Evolutionary conservation across 2,888 invertebrate genomes (phyloP).

Genomic region (Auanema freiburgensis): DNA sequence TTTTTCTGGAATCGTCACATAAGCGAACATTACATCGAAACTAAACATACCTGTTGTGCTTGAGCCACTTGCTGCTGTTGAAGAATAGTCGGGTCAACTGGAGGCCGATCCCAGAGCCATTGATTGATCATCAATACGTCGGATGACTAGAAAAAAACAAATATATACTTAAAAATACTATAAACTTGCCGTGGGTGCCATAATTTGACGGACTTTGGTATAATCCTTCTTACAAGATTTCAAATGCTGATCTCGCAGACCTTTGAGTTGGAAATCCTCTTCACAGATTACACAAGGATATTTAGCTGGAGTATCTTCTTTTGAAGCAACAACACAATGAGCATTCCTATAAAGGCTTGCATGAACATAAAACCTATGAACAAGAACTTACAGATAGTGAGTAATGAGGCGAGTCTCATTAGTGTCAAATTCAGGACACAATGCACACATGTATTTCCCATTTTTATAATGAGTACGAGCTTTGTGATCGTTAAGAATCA

Average conservation of each 20-base stretch:
- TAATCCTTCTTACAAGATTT: slow-evolving; percentile 57
- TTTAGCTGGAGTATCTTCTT: slow-evolving; percentile 50
- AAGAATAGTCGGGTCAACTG: slow-evolving; percentile 56
- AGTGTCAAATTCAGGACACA: slow-evolving; percentile 59
- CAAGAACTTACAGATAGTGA: slow-evolving; percentile 56
- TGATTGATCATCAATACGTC: slow-evolving; percentile 49
- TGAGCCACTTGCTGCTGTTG: slow-evolving; percentile 51
- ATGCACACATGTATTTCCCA: slow-evolving; percentile 52
- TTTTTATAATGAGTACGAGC: slow-evolving; percentile 48
- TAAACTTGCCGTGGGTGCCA: slow-evolving; percentile 32
- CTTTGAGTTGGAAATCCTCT: slow-evolving; percentile 58
- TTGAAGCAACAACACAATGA: slow-evolving; percentile 49
- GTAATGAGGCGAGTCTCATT: slow-evolving; percentile 55
- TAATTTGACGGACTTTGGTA: slow-evolving; percentile 39
- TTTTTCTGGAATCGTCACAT: slow-evolving; percentile 14
- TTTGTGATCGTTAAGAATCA: slow-evolving; percentile 48
- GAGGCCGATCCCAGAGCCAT: slow-evolving; percentile 62
- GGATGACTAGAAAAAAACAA: slow-evolving; percentile 22
- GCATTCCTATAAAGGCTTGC: too few relatives aligned
- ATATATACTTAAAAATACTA: not conserved
- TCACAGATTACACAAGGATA: slow-evolving; percentile 61
- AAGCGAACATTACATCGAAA: not conserved
- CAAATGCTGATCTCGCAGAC: slow-evolving; percentile 46
- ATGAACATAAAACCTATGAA: too few relatives aligned
- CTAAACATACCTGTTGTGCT: slow-evolving; percentile 17